Conservation (phyloP, 2,888 invertebrate species). For the Baccha elongata region DNA sequence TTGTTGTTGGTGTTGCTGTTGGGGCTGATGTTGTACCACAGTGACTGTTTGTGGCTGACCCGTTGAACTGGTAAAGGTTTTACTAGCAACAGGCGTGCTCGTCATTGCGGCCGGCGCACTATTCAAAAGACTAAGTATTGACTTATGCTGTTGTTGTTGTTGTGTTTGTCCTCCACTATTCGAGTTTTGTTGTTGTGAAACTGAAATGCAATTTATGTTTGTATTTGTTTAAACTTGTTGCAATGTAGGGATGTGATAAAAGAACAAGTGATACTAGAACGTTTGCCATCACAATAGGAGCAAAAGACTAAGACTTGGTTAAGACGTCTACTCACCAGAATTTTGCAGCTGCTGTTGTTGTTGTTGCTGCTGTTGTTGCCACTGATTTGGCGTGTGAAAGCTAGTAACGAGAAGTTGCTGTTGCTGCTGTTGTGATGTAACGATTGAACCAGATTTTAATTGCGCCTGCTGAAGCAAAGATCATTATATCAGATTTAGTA, state of each 20-base stretch:
- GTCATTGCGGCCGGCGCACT: constrained; percentile 90
- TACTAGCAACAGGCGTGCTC: constrained; percentile 84
- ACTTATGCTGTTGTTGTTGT: constrained; percentile 75
- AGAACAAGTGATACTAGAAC: no score
- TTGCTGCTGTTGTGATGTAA: constrained; percentile 77
- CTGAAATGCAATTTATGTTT: constrained; percentile 10
- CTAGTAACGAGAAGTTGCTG: constrained; percentile 85
- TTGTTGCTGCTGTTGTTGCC: constrained; percentile 86
- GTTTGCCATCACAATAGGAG: no score
- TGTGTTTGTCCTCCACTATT: constrained; percentile 54
- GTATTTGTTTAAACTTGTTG: no score
- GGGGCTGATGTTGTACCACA: constrained; percentile 77
- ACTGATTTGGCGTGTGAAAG: constrained; percentile 91
- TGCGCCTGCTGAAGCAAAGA: constrained; percentile 86
- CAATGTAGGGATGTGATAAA: no score
- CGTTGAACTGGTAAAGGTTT: constrained; percentile 80
- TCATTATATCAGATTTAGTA: constrained; percentile 15
- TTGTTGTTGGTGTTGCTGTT: constrained; percentile 76
- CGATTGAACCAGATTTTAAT: constrained; percentile 83
- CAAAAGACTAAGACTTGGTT: no score
- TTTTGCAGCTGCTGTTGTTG: constrained; percentile 78
- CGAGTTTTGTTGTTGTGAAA: constrained; percentile 54
- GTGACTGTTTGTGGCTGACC: constrained; percentile 77
- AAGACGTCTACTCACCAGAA: constrained; percentile 48
- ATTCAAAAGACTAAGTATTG: constrained; percentile 90